A percentile compares a stretch with the other conserved stretches of the same genome.
Conservation (phyloP, 2,888 invertebrate species). For the Eupithecia dodoneata region DNA sequence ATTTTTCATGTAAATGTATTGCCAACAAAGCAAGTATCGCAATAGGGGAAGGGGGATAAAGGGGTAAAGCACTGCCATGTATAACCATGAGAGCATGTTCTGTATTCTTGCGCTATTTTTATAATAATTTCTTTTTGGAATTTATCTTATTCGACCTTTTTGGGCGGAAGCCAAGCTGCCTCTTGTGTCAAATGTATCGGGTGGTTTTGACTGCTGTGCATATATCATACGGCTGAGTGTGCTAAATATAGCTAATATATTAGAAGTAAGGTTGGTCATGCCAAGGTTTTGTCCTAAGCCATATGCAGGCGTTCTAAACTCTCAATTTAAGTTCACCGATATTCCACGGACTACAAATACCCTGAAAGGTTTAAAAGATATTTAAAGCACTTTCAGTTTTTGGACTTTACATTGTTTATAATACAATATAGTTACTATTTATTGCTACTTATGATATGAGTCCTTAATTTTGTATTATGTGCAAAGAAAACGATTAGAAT, state of each 20-base stretch:
- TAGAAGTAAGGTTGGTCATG: neutral
- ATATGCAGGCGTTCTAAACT: neutral
- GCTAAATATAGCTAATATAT: slow-evolving; percentile 16
- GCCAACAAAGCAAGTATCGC: slow-evolving; percentile 25
- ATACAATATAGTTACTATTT: no score
- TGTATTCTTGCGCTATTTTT: slow-evolving; percentile 41
- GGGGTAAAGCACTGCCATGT: slow-evolving; percentile 16
- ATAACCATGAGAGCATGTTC: slow-evolving; percentile 26
- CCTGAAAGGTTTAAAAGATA: neutral
- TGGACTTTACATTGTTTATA: no score
- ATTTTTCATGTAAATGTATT: slow-evolving; percentile 29
- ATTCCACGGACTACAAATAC: neutral
- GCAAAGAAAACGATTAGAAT: no score
- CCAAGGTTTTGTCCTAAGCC: neutral
- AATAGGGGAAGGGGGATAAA: neutral
- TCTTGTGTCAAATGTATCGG: slow-evolving; percentile 44
- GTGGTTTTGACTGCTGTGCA: slow-evolving; percentile 36
- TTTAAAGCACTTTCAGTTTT: neutral
- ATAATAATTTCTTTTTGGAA: slow-evolving; percentile 56
- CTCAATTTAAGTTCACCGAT: neutral
- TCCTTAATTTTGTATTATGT: no score
- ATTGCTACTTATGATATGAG: no score
- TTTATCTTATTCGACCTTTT: slow-evolving; percentile 57
- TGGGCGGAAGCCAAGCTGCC: slow-evolving; percentile 49
- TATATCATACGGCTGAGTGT: slow-evolving; percentile 33